Conservation (phyloP, 1,140 invertebrate genomes). For the Brachionus sp. region DNA sequence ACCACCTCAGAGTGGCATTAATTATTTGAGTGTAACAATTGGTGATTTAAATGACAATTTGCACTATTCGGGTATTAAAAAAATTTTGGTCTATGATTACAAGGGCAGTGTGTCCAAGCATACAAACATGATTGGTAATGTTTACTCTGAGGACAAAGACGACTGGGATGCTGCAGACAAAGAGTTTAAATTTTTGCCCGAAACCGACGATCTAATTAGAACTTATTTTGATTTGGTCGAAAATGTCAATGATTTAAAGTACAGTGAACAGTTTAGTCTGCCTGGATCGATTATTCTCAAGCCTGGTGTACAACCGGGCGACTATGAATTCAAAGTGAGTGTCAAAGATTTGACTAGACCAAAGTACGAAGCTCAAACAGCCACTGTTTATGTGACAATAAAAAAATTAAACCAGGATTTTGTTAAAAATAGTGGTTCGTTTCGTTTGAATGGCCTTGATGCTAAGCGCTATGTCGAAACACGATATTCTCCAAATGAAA, state of each 20-base stretch:
- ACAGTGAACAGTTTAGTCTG: background rate
- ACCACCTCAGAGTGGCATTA: slow-evolving; percentile 69
- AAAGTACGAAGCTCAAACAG: background rate
- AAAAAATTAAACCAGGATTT: background rate
- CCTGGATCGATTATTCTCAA: slow-evolving; percentile 38
- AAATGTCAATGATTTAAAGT: slow-evolving; percentile 4
- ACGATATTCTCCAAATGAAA: slow-evolving; percentile 3
- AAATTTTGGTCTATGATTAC: slow-evolving; percentile 94
- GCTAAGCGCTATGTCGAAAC: slow-evolving; percentile 17
- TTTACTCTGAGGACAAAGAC: slow-evolving; percentile 91
- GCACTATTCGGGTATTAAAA: slow-evolving; percentile 90
- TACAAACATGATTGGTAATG: slow-evolving; percentile 70
- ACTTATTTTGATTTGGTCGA: slow-evolving; percentile 32
- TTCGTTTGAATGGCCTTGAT: background rate
- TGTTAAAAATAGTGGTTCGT: slow-evolving; percentile 30
- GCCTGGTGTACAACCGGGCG: background rate
- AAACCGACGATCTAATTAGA: background rate
- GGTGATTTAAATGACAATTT: slow-evolving; percentile 95
- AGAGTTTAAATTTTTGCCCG: slow-evolving; percentile 66
- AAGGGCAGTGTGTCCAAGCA: slow-evolving; percentile 68
- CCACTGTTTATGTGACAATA: slow-evolving; percentile 2
- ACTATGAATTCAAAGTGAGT: slow-evolving; percentile 34
- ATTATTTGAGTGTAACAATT: slow-evolving; percentile 87
- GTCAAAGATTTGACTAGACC: slow-evolving; percentile 35
- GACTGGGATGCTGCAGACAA: slow-evolving; percentile 97